A percentile compares a stretch with the other conserved stretches of the same genome.
phyloP scores from a whole-genome alignment of 2,888 invertebrate species.

The Archips xylosteana region DNA sequence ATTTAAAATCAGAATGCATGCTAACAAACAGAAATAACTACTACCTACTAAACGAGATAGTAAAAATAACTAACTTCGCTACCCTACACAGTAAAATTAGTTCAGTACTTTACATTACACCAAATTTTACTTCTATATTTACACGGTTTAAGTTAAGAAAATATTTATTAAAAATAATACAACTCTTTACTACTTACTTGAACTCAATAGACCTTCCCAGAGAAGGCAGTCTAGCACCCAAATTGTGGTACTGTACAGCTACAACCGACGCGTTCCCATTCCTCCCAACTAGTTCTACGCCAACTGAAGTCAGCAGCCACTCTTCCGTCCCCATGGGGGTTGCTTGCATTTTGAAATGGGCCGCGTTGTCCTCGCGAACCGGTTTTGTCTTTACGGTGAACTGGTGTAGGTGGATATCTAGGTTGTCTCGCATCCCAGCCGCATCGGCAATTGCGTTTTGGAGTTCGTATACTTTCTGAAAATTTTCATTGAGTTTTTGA shows the following conservation, averaged over 20 bases:
- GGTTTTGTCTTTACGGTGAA: conserved; percentile 67
- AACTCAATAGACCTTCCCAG: conserved; percentile 86
- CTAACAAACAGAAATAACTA: neutral
- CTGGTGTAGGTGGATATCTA: conserved; percentile 64
- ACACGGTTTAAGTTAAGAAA: neutral
- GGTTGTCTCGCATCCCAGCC: conserved; percentile 66
- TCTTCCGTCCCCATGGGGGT: conserved; percentile 57
- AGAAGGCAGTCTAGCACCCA: conserved; percentile 87
- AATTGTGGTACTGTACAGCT: conserved; percentile 87
- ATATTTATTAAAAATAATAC: neutral
- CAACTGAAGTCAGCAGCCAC: conserved; percentile 71
- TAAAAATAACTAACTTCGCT: too few relatives aligned
- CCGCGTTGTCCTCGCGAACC: conserved; percentile 64
- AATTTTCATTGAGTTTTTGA: conserved; percentile 36
- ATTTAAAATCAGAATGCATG: neutral
- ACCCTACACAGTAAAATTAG: too few relatives aligned
- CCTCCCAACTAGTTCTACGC: conserved; percentile 67
- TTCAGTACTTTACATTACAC: too few relatives aligned
- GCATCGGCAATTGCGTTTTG: conserved; percentile 73
- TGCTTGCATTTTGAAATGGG: conserved; percentile 67
- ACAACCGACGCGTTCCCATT: conserved; percentile 72
- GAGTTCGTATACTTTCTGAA: conserved; percentile 77
- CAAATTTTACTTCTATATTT: too few relatives aligned
- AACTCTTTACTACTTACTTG: conserved; percentile 79
- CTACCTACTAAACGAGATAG: too few relatives aligned